Base-by-base conservation (phyloP, 2,797 vertebrate genomes). In the Acanthurus leucopareius region DNA sequence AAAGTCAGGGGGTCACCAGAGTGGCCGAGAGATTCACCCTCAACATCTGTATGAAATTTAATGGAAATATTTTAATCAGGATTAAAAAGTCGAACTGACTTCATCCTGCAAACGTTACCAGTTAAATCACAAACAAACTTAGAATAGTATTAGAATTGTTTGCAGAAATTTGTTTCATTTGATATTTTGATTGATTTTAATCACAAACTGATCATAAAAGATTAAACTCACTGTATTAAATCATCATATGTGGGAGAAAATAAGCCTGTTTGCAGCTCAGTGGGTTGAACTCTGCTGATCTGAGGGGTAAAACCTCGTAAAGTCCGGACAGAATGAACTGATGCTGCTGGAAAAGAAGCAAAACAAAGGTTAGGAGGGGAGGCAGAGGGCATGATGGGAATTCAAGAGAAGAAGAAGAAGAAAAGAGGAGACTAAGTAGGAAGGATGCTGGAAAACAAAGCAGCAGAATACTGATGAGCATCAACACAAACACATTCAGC, bases 391-490 rank as follows among this genome's bases (percentile, higher is more conserved):
- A 25, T 87, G 85, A 77, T 6, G 9, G 38, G 69, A 82, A 79
- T 79, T 54, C n/a, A 14, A 40, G n/a, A 42, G 68, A 11, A n/a
- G n/a, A n/a, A 15, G 62, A 53, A 32, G 73, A 62, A 64, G 67
- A 77, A 75, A 58, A 1, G 1, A 53, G 44, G 54, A 77, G 65
- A 13, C 22, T 17, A 16, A 73, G 35, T n/a, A n/a, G n/a, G n/a
- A n/a, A n/a, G n/a, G n/a, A n/a, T n/a, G 69, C 48, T 51, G 48
- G 14, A 62, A 16, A 13, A 60, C 42, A 3, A 28, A 45, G 28
- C 32, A 57, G 77, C 47, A 51, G 80, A 81, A 85, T 89, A 74
- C 72, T 57, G 75, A 89, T 85, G 82, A 79, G 53, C 3, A 4
- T 72, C 72, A 89, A 61, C 57, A 76, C 69, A 66, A 74, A 77